These are phyloP conservation scores for Melanaphis sacchari DNA, from an alignment of 1,140 invertebrate genomes.

Conservation along the genomic window DNA sequence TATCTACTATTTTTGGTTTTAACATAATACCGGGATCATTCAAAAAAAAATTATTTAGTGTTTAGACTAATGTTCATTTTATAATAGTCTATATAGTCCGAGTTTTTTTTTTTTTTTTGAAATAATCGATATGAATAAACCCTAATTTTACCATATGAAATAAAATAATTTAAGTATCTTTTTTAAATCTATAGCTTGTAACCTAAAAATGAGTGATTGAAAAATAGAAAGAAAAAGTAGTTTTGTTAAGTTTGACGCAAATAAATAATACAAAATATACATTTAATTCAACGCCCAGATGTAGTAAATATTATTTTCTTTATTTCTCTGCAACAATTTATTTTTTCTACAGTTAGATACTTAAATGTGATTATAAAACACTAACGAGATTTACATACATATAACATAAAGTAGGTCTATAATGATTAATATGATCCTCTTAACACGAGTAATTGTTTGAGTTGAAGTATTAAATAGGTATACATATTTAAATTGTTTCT, in stretches of 20 bases:
- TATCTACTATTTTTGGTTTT: neutral
- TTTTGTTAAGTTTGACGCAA: neutral
- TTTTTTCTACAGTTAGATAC: neutral
- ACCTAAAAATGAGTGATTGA: neutral
- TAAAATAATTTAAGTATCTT: no score
- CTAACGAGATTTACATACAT: neutral
- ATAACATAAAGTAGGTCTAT: neutral
- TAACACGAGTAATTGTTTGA: neutral
- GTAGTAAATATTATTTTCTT: neutral
- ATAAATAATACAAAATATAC: neutral
- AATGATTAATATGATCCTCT: neutral
- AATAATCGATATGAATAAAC: no score
- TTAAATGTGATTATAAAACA: neutral
- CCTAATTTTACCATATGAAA: no score
- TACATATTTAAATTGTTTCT: neutral
- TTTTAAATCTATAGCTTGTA: neutral
- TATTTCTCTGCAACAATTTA: neutral
- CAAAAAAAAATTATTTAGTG: neutral
- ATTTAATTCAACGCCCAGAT: neutral
- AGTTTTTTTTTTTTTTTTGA: no score
- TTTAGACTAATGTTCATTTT: neutral
- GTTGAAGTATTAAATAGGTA: neutral
- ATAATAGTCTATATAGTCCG: neutral
- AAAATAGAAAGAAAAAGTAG: neutral
- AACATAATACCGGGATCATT: neutral